A percentile compares a stretch with the other conserved stretches of the same genome.
Conservation (phyloP, 2,888 invertebrate species). For the Timema podura region DNA sequence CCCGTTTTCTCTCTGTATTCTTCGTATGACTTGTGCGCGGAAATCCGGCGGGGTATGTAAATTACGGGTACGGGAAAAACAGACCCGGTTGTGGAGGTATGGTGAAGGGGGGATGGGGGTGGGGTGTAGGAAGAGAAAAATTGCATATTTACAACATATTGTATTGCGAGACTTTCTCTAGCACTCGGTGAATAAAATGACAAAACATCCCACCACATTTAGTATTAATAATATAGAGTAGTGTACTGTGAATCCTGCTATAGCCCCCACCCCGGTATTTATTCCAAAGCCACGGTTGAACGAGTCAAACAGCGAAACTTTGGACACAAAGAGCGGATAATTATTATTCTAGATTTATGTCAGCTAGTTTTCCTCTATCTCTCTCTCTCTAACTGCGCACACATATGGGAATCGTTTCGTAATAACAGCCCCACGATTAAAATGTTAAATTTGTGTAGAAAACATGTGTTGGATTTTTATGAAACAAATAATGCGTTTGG, state of each 20-base stretch:
- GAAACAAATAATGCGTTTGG: too few relatives aligned
- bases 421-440: too few relatives aligned
- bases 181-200: not conserved
- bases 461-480: too few relatives aligned
- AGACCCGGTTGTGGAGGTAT: not conserved
- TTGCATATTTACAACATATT: too few relatives aligned
- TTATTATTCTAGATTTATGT: not conserved
- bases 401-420: too few relatives aligned
- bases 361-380: not conserved
- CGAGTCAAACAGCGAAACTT: not conserved
- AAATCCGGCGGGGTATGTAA: slow-evolving; percentile 18
- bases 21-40: not conserved
- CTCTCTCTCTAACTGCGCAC: too few relatives aligned
- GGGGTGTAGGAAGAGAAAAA: not conserved
- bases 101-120: slow-evolving; percentile 4
- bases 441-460: too few relatives aligned
- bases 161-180: too few relatives aligned
- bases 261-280: slow-evolving; percentile 20
- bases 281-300: slow-evolving; percentile 8
- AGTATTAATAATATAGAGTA: slow-evolving; percentile 24
- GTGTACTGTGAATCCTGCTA: slow-evolving; percentile 23
- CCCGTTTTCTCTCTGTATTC: too few relatives aligned
- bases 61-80: slow-evolving; percentile 7
- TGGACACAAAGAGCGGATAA: too few relatives aligned
- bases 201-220: not conserved